Evolutionary conservation across 2,888 invertebrate species (phyloP).

Genomic region (Leuctra nigra): DNA sequence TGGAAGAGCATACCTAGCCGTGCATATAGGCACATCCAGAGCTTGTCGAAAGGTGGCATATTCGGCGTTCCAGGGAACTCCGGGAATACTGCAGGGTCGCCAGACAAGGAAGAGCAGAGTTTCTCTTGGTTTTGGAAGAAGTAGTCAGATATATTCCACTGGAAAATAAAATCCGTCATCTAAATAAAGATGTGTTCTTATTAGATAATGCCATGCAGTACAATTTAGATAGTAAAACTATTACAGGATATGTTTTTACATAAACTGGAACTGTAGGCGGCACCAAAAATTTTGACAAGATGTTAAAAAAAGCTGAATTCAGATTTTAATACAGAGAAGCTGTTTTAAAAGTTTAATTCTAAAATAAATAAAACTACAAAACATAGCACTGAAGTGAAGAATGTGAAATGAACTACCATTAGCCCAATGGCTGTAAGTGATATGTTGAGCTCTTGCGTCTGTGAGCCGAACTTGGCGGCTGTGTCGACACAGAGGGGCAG

Average conservation of each 20-base stretch:
- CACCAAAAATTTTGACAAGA: too few species aligned
- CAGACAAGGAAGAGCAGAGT: constrained; percentile 63
- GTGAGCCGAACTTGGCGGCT: constrained; percentile 92
- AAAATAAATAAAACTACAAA: too few species aligned
- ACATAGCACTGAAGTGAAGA: too few species aligned
- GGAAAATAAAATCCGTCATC: constrained; percentile 35
- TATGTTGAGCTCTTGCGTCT: constrained; percentile 94
- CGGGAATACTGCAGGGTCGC: constrained; percentile 64
- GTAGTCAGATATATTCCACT: constrained; percentile 99
- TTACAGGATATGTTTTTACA: neutral
- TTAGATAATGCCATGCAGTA: too few species aligned
- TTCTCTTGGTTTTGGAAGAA: constrained; percentile 92
- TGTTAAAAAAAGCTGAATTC: too few species aligned
- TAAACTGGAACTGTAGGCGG: too few species aligned
- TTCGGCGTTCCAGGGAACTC: constrained; percentile 78
- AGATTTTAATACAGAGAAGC: too few species aligned
- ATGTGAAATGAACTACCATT: constrained; percentile 55
- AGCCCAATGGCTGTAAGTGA: constrained; percentile 94
- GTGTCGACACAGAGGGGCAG: constrained; percentile 86
- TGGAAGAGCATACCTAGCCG: constrained; percentile 64
- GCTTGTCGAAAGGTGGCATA: constrained; percentile 82
- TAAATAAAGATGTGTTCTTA: too few species aligned
- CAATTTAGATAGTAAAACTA: neutral
- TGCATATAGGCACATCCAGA: constrained; percentile 95
- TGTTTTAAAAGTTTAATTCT: too few species aligned